Evolutionary conservation across 1,140 invertebrate genomes (phyloP), one percentile per base, ranked within the genome.

Genomic region (Samia ricini): DNA sequence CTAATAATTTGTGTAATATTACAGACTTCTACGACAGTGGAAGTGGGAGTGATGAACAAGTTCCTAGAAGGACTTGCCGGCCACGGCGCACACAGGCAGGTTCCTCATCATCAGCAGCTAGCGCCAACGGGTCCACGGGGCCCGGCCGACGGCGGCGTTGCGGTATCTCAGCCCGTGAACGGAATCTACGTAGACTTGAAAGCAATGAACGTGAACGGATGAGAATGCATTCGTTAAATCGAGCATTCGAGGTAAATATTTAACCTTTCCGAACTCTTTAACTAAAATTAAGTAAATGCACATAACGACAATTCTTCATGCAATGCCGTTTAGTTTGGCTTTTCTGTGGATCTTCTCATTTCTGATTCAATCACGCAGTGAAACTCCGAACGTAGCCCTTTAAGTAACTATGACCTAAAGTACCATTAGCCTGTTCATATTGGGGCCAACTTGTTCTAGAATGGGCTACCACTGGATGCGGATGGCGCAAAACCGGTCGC

Each of bases 161-260:
- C 26, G 92, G 93, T 2, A 91, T 95, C 42, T 95, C 93, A 63
- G 95, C 95, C 0, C 86, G 96, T 61, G 97, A 98, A 79, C 92
- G 95, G 74, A 97, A 97, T 79, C 91, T 97, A 54, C 91, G 97
- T 63, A 91, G 97, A 69, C 91, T 98, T 62, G 97, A 98, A 88
- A 97, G 96, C 86, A 98, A 98, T 82, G 96, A 98, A 87, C 91
- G 97, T 60, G 97, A 98, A 89, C 91, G 97, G 63, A 96, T 97
- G 94, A 92, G 97, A 68, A 98, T 98, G 97, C 97, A 98, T 88
- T 95, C 95, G 48, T 91, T 98, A 51, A 98, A 98, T 81, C 95
- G 97, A 79, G 97, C 97, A 6, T 98, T 98, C 80, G 95, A 98
- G 93, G 95, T 96, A 88, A 84, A 73, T 61, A 20, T 10, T 0